phyloP scores from a whole-genome alignment of 2,888 invertebrate species.

The Alcis repandata region DNA sequence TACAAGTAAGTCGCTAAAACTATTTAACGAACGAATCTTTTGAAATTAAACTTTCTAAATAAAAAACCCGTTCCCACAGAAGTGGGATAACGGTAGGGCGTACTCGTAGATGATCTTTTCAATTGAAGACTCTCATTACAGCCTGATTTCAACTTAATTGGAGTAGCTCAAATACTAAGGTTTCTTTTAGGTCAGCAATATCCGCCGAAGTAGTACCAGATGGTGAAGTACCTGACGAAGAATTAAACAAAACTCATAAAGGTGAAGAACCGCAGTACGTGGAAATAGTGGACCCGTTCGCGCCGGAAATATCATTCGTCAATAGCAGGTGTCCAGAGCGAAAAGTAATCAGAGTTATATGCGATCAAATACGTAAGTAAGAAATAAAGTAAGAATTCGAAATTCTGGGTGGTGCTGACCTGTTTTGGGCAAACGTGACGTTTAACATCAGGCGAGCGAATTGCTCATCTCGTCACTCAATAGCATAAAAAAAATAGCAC shows the following conservation, averaged over 20 bases:
- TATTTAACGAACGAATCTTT: too few species aligned
- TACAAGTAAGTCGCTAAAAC: slow-evolving; percentile 87
- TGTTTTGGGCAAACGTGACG: too few species aligned
- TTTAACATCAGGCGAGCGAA: too few species aligned
- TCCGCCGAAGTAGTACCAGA: slow-evolving; percentile 90
- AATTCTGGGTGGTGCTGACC: too few species aligned
- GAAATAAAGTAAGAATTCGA: too few species aligned
- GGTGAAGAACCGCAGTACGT: slow-evolving; percentile 88
- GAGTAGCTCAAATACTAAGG: not conserved
- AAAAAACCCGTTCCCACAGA: too few species aligned
- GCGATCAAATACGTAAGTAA: slow-evolving; percentile 91
- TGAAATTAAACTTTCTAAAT: too few species aligned
- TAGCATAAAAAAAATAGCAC: too few species aligned
- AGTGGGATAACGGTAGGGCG: too few species aligned
- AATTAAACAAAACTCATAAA: slow-evolving; percentile 73
- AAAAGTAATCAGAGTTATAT: slow-evolving; percentile 93
- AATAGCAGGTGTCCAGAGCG: slow-evolving; percentile 91
- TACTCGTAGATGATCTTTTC: not conserved
- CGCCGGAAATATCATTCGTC: slow-evolving; percentile 93
- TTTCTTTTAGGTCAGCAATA: slow-evolving; percentile 87
- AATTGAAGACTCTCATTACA: not conserved
- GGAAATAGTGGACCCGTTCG: slow-evolving; percentile 93
- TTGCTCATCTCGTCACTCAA: too few species aligned
- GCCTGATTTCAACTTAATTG: not conserved
- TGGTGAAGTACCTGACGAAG: slow-evolving; percentile 87